These are phyloP conservation scores for Bombus cullumanus DNA, from an alignment of 1,140 invertebrate genomes.

Conservation along the genomic window DNA sequence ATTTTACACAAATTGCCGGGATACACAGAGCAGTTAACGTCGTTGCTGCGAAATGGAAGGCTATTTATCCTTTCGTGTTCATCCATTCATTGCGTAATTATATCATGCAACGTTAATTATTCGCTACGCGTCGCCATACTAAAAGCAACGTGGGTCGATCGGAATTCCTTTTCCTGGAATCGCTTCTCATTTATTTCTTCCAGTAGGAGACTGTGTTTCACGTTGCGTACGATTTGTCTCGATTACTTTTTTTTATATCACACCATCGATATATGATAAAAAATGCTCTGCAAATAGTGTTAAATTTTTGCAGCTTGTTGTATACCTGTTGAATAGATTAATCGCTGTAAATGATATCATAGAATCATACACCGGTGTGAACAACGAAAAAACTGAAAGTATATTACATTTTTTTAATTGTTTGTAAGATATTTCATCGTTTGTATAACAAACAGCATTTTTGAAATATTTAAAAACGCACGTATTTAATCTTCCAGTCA, in stretches of 20 bases:
- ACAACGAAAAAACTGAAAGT: not conserved
- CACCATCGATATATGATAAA: not conserved
- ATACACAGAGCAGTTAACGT: not conserved
- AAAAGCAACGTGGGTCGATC: not conserved
- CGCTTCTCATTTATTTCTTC: not conserved
- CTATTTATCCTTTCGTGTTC: conserved; percentile 27
- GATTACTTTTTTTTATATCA: not conserved
- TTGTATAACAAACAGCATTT: too few relatives aligned
- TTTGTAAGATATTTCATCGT: too few relatives aligned
- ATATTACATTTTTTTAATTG: too few relatives aligned
- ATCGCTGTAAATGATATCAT: not conserved
- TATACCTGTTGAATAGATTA: not conserved
- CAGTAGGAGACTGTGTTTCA: not conserved
- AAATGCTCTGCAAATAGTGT: not conserved
- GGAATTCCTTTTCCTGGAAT: not conserved
- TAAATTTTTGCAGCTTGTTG: not conserved
- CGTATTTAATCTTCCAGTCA: too few relatives aligned
- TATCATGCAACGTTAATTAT: conserved; percentile 22
- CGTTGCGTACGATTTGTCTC: not conserved
- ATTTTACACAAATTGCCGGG: conserved; percentile 16
- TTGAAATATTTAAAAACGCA: too few relatives aligned
- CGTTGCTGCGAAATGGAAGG: conserved; percentile 11
- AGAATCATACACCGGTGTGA: not conserved
- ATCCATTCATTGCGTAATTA: conserved; percentile 16
- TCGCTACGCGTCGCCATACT: not conserved